Evolutionary conservation across 2,888 invertebrate species (phyloP).

Genomic region (Diarsia rubi): DNA sequence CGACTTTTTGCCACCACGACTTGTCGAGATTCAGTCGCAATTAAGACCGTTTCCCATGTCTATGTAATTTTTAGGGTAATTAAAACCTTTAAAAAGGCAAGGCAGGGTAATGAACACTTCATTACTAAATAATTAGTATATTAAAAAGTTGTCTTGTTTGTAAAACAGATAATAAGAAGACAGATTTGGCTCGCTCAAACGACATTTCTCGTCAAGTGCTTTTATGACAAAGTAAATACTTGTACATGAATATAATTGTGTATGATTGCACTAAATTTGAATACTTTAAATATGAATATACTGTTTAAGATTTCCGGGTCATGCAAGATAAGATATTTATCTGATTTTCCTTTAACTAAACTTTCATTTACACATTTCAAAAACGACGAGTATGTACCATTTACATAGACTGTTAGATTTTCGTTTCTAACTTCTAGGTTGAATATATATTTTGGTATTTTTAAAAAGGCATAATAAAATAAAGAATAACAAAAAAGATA

Average conservation of each 20-base stretch:
- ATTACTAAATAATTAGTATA: constrained; percentile 57
- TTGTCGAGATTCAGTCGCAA: constrained; percentile 76
- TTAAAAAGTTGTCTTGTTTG: constrained; percentile 54
- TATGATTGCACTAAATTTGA: constrained; percentile 30
- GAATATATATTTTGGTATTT: not conserved
- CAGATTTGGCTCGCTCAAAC: constrained; percentile 45
- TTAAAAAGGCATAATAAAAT: not conserved
- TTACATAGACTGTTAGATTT: not conserved
- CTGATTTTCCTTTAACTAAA: not conserved
- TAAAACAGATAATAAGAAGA: constrained; percentile 11
- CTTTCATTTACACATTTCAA: not conserved
- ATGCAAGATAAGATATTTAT: constrained; percentile 4
- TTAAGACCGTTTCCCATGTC: constrained; percentile 79
- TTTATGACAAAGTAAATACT: constrained; percentile 10
- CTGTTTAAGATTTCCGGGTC: constrained; percentile 5
- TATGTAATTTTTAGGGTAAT: constrained; percentile 71
- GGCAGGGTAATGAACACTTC: constrained; percentile 53
- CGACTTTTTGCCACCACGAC: constrained; percentile 77
- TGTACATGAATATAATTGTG: constrained; percentile 19
- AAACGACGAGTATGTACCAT: too few relatives aligned
- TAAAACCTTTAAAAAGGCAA: constrained; percentile 52
- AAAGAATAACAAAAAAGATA: not conserved
- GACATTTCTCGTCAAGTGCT: constrained; percentile 31
- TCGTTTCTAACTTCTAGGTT: not conserved
- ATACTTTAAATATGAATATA: not conserved